Evolutionary conservation across 2,888 invertebrate species (phyloP), one percentile per base, ranked within the genome.

Genomic region (Sipha maydis): DNA sequence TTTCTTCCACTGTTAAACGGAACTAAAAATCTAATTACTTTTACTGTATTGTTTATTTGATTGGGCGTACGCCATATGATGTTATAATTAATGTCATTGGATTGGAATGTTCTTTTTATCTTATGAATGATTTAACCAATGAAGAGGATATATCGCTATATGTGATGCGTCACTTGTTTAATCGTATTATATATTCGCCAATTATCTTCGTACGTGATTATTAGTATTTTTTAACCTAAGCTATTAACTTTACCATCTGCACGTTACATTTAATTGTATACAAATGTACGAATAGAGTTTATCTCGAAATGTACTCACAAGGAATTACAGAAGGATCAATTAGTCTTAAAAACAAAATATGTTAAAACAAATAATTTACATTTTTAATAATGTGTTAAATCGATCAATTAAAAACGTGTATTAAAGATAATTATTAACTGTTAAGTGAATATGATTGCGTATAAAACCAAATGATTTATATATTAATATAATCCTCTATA

Each of bases 41-140:
- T 71, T n/a, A 28, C 28, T 28, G 11, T 82, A 21, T 69, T 34
- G 34, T 73, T 71, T 56, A 48, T 83, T 31, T 71, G 34, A 21
- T 38, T n/a, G 69, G 28, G 61, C 38, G 28, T 67, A 7, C 28
- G 1, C 34, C 4, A 4, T 34, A 1, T 71, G 69, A 54, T 56
- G 21, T 75, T 56, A 56, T 38, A 0, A 83, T 54, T 71, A 1
- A 73, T 54, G 28, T 84, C 84, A 84, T 61, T 5, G 75, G 38
- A 76, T 61, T 76, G 84, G 84, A 76, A 84, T 84, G 61, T 38
- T 67, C n/a, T 82, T 31, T 28, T 38, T 28, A 83, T 71, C 21
- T 41, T 48, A 48, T 31, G 21, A 48, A 21, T 80, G 28, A 75
- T 8, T 83, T 56, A 75, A 83, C 21, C 19, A 67, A 38, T 38